A percentile compares a stretch with the other conserved stretches of the same genome.
Evolutionary conservation across 2,113 vertebrate genomes (phyloP).

Genomic region (Trogon melanurus): DNA sequence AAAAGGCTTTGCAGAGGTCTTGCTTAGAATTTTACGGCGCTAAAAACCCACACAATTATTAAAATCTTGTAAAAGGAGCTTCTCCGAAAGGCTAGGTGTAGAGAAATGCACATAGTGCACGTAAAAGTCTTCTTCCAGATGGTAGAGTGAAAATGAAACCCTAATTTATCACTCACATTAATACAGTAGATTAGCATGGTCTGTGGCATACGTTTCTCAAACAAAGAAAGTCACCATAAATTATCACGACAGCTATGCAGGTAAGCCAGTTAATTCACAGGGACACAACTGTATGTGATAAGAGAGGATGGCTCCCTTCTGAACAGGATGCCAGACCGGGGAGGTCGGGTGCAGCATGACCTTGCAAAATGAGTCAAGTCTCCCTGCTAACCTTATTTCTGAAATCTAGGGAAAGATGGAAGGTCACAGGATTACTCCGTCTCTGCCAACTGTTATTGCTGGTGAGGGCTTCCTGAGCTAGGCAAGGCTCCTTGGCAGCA

Average conservation of each 20-base stretch:
- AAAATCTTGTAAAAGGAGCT: background rate
- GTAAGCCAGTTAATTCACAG: background rate
- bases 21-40: background rate
- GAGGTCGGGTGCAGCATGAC: background rate
- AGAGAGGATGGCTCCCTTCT: background rate
- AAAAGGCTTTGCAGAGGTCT: background rate
- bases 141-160: background rate
- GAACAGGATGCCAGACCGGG: background rate
- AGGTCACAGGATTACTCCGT: background rate
- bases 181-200: background rate
- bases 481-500: background rate
- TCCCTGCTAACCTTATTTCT: background rate
- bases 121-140: background rate
- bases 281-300: background rate
- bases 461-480: background rate
- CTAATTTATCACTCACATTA: slow-evolving; percentile 11
- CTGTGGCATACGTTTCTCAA: background rate
- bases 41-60: background rate
- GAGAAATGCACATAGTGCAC: background rate
- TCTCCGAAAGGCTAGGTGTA: background rate
- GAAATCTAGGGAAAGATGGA: background rate
- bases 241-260: background rate
- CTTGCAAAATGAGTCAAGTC: background rate
- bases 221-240: background rate
- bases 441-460: background rate